These are phyloP conservation scores for Regulus satrapa DNA, from an alignment of 2,113 vertebrate species.

Conservation along the genomic window DNA sequence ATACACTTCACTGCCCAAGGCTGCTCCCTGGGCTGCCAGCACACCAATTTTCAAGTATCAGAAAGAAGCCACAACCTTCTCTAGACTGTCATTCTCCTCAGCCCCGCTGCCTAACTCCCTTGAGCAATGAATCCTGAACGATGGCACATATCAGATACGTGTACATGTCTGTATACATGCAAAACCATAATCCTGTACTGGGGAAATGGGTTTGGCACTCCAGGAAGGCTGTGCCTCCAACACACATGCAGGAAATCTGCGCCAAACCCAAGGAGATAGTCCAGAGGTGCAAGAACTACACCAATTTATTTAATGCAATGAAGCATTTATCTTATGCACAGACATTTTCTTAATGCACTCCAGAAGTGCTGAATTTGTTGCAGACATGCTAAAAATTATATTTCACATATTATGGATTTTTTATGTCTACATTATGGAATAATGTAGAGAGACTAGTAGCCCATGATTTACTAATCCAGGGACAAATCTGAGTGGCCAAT, in stretches of 20 bases:
- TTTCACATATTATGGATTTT: rapidly evolving
- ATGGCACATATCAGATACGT: not conserved
- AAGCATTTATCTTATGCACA: not conserved
- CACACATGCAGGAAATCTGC: not conserved
- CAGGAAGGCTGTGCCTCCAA: not conserved
- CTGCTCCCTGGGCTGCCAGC: not conserved
- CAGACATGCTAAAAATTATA: not conserved
- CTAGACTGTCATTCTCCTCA: not conserved
- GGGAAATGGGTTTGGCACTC: not conserved
- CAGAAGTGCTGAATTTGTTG: not conserved
- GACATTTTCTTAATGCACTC: not conserved
- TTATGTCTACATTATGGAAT: not conserved
- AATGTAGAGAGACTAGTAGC: not conserved
- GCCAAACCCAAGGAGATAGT: not conserved
- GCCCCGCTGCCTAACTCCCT: rapidly evolving
- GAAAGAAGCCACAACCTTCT: not conserved
- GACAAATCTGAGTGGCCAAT: not conserved
- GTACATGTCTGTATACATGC: not conserved
- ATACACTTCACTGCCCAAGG: not conserved
- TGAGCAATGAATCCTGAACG: not conserved
- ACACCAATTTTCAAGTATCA: not conserved
- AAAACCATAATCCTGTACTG: not conserved
- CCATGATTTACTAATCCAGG: not conserved
- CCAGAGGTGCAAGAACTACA: not conserved
- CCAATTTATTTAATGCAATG: not conserved